Base-by-base conservation (phyloP, 1,140 invertebrate genomes). In the Parapsyche elsis region DNA sequence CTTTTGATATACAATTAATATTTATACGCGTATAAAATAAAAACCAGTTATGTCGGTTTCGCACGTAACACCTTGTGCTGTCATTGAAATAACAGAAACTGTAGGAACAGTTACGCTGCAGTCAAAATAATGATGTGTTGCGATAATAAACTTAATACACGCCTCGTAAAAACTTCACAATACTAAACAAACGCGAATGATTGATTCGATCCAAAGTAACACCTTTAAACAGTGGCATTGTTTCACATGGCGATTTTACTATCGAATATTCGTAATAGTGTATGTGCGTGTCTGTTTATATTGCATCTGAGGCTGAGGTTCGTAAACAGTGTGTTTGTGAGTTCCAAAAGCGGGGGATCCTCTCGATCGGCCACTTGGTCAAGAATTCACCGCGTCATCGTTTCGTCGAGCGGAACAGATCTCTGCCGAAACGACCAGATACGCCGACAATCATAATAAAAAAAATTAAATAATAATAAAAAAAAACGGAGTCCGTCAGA, bases 351-450 rank as follows among this genome's bases (percentile, higher is more conserved):
- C 7, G 2, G 1, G 30, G 2, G 12, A 14, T 53, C 12, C 26
- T 19, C 75, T 64, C 57, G 75, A 45, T 77, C 75, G 75, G 59
- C 75, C 75, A 77, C 75, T 77, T 45, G 75, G 75, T 61, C 53
- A 76, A 64, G 81, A 81, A 81, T 81, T 45, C 78, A 81, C 81
- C 24, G 38, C 21, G 81, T 81, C 81, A 81, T 81, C 71, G 38
- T 78, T 24, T 14, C 49, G 80, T 75, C 71, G 76, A 45, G 73
- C 81, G 81, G 81, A 81, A 81, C 80, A 38, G 77, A 81, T 81
- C 81, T 81, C 59, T 23, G 81, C 57, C 78, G 78, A 79, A 81
- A 81, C 64, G 78, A 79, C 59, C 74, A 79, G 78, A 81, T 78
- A 74, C 49, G 49, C 49, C 59, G 59, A 80, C 64, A 19, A 67